Conservation (phyloP, 2,888 invertebrate species). For the Calliopum simillimum region DNA sequence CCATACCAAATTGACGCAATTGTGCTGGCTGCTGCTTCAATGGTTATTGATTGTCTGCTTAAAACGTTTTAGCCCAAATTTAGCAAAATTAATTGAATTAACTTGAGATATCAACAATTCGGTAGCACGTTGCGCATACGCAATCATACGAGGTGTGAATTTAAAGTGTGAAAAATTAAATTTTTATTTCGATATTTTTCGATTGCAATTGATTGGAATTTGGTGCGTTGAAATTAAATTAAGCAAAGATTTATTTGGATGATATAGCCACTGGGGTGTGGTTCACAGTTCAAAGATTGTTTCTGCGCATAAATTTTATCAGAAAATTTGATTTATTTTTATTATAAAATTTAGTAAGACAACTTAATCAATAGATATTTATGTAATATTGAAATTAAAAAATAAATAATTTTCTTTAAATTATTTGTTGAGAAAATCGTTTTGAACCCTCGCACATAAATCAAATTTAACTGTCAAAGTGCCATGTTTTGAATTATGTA, state of each 20-base stretch:
- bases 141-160: slow-evolving; percentile 35
- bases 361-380: too few relatives aligned
- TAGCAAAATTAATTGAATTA: slow-evolving; percentile 31
- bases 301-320: background rate
- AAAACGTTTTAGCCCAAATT: slow-evolving; percentile 33
- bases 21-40: too few relatives aligned
- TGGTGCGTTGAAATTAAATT: background rate
- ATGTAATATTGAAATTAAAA: too few relatives aligned
- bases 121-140: slow-evolving; percentile 9
- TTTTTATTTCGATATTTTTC: slow-evolving; percentile 3
- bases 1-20: too few relatives aligned
- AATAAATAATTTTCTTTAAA: background rate
- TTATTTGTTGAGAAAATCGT: background rate
- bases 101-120: slow-evolving; percentile 1
- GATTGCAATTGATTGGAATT: too few relatives aligned
- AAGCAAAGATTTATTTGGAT: background rate
- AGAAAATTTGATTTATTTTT: background rate
- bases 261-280: background rate
- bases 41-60: background rate
- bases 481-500: slow-evolving; percentile 25
- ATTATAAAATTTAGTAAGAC: background rate
- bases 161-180: slow-evolving; percentile 32
- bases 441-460: slow-evolving; percentile 3
- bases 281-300: background rate
- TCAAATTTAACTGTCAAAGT: slow-evolving; percentile 25